These are phyloP conservation scores for Pteronura brasiliensis DNA, from an alignment of 2,113 vertebrate species.

Conservation along the genomic window DNA sequence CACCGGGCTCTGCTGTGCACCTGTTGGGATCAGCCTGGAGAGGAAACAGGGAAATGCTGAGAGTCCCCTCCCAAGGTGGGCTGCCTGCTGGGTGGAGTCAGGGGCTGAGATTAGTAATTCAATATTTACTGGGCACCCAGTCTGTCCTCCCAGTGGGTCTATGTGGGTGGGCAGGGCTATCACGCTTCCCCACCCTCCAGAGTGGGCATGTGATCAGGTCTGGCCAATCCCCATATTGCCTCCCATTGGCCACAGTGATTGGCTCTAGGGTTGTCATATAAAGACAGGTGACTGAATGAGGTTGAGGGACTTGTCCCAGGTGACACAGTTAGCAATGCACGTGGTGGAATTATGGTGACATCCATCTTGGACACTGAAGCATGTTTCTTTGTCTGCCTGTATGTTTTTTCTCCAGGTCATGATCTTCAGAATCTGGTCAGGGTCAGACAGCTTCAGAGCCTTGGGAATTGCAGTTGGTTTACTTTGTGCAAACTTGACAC, in stretches of 20 bases:
- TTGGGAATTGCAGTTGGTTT: not conserved
- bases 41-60: not conserved
- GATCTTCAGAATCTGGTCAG: not conserved
- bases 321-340: not conserved
- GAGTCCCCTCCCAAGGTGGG: not conserved
- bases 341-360: fast-evolving
- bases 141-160: not conserved
- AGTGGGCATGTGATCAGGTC: fast-evolving
- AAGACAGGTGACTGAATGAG: not conserved
- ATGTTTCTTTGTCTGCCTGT: fast-evolving
- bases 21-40: not conserved
- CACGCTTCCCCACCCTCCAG: not conserved
- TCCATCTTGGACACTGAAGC: not conserved
- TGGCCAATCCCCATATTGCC: no score
- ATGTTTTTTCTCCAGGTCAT: not conserved
- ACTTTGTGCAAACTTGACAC: not conserved
- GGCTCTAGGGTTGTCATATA: not conserved
- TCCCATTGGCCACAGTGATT: fast-evolving
- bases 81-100: not conserved
- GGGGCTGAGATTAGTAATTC: not conserved
- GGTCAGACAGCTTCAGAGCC: not conserved
- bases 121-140: not conserved
- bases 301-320: not conserved
- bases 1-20: not conserved
- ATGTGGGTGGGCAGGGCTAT: not conserved